Evolutionary conservation across 2,888 invertebrate genomes (phyloP), one percentile per base, ranked within the genome.

Genomic region (Pollenia amentaria): DNA sequence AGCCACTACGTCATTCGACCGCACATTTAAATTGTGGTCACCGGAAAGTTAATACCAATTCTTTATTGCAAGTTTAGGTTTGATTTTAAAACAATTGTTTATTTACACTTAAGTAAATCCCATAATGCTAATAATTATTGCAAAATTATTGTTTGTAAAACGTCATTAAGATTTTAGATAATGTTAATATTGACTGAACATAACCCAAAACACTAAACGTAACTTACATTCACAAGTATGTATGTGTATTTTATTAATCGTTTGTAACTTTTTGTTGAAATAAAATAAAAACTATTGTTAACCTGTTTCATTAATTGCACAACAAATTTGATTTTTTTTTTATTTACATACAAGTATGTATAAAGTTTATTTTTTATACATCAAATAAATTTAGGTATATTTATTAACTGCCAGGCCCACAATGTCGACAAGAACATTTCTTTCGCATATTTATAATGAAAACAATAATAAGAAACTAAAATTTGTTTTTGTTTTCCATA

Each of bases 11-110:
- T 99, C 99, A 0, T 99, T 97, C 92, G 99, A 99, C 94, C 94
- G 99, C 87, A 99, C 99, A 0, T 99, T 99, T 93, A 99, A 99
- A 93, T 93, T 99, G 40, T 99, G 99, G 99, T 95, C 97, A 0
- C 96, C 97, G 0, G 98, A 98, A 92, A 91, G 90, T 84, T 92
- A 91, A 90, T 88, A 82, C 73, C 21, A 60, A 90, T 91, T 91
- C 44, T 29, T 60, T 29, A 29, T 38, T 46, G 38, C 85, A 88
- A 46, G n/a, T 60, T 4, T 73, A 57, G 65, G 16, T 55, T 57
- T 55, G 53, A 72, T 44, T 29, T 29, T 29, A 29, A 44, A 77
- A 72, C 53, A 62, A 21, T 78, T 72, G 73, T 84, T 79, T 89
- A 88, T 88, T 85, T 69, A 76, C 29, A 48, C 29, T 44, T 62